Evolutionary conservation across 2,888 invertebrate genomes (phyloP).

Genomic region (Chaitophorus viminalis): DNA sequence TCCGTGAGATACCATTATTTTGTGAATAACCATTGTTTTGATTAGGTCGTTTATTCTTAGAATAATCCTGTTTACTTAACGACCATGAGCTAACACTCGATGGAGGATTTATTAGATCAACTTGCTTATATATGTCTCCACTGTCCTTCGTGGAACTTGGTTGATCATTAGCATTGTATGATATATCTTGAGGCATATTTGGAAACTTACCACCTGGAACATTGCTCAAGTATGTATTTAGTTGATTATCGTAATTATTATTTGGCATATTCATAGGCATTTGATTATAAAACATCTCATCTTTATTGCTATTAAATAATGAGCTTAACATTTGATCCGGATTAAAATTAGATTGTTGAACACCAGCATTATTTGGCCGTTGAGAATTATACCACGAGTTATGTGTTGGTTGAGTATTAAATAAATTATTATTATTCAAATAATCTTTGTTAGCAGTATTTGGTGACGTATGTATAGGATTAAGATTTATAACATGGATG

Average conservation of each 20-base stretch:
- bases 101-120: neutral
- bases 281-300: neutral
- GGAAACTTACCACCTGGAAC: neutral
- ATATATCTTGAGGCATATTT: neutral
- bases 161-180: neutral
- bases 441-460: neutral
- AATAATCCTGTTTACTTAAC: neutral
- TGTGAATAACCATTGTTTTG: neutral
- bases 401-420: neutral
- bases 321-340: neutral
- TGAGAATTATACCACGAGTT: neutral
- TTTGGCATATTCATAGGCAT: neutral
- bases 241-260: neutral
- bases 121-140: constrained; percentile 2
- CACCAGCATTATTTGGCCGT: neutral
- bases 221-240: neutral
- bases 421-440: neutral
- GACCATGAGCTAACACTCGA: neutral
- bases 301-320: neutral
- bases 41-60: neutral
- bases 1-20: neutral
- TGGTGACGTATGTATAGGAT: neutral
- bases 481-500: neutral
- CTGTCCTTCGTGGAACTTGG: neutral
- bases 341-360: neutral